Conservation (phyloP, 2,113 vertebrate species). For the Patagioenas fasciata region DNA sequence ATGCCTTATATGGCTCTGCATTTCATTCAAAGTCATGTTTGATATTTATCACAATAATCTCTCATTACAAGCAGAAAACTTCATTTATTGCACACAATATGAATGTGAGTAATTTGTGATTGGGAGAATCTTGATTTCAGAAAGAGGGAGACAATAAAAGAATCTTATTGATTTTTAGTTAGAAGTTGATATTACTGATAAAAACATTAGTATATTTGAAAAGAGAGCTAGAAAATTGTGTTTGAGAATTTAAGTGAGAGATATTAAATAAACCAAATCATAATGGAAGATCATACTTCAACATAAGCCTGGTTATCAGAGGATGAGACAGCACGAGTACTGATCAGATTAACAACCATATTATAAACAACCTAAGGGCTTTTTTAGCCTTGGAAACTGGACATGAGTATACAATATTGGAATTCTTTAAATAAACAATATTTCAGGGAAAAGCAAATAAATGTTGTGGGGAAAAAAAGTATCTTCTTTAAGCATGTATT, state of each 20-base stretch:
- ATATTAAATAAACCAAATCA: not conserved
- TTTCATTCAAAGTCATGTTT: constrained; percentile 40
- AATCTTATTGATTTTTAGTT: not conserved
- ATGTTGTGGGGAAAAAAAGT: not conserved
- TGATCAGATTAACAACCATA: not conserved
- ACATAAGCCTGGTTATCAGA: not conserved
- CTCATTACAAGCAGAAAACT: not conserved
- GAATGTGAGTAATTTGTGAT: not conserved
- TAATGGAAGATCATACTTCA: not conserved
- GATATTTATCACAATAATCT: constrained; percentile 42
- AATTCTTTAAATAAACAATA: not conserved
- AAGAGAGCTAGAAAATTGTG: not conserved
- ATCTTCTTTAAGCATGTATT: not conserved
- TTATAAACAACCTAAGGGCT: not conserved
- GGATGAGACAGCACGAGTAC: not conserved
- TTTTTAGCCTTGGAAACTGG: not conserved
- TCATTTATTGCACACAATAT: not conserved
- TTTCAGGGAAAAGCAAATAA: not conserved
- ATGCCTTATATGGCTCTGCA: not conserved
- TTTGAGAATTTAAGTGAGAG: not conserved
- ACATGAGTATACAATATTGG: not conserved
- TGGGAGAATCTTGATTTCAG: not conserved
- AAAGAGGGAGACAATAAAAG: not conserved
- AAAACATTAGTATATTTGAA: not conserved
- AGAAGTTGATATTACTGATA: not conserved